Conservation (phyloP, 2,888 invertebrate species). For the Pammene fasciana region DNA sequence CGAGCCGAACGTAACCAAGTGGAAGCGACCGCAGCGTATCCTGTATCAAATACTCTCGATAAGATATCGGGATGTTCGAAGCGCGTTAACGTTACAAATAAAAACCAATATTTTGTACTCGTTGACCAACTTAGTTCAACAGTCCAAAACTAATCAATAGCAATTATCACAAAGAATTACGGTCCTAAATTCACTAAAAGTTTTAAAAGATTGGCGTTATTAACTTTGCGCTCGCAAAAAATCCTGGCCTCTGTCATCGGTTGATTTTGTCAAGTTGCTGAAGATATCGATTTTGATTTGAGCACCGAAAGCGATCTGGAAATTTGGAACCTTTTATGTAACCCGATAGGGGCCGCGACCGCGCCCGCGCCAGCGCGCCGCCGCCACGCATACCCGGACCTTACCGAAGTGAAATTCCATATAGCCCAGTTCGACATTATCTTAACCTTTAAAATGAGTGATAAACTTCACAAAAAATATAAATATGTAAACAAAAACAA, state of each 20-base stretch:
- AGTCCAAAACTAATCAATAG: conserved; percentile 44
- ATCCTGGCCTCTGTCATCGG: conserved; percentile 63
- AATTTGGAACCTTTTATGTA: conserved; percentile 75
- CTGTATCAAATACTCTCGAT: conserved; percentile 69
- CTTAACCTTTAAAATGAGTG: conserved; percentile 38
- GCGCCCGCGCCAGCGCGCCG: conserved; percentile 54
- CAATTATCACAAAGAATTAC: conserved; percentile 46
- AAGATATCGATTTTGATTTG: conserved; percentile 75
- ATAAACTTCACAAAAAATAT: conserved; percentile 41
- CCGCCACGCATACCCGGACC: conserved; percentile 60
- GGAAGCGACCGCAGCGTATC: conserved; percentile 65
- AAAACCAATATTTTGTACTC: conserved; percentile 68
- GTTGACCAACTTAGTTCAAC: conserved; percentile 56
- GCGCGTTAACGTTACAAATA: conserved; percentile 58
- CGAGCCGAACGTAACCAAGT: conserved; percentile 53
- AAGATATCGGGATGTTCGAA: conserved; percentile 65
- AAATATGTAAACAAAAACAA: conserved; percentile 48
- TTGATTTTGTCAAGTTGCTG: conserved; percentile 74
- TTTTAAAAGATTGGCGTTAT: conserved; percentile 13
- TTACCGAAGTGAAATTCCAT: conserved; percentile 54
- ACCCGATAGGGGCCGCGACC: conserved; percentile 69
- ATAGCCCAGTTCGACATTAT: conserved; percentile 41
- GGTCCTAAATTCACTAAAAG: conserved; percentile 55
- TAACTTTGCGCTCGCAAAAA: conserved; percentile 47
- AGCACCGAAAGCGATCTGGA: conserved; percentile 71